Percentiles rank a stretch among this genome's conserved stretches.
Conservation (phyloP, 2,797 vertebrate species). For the Esox masquinongy region DNA sequence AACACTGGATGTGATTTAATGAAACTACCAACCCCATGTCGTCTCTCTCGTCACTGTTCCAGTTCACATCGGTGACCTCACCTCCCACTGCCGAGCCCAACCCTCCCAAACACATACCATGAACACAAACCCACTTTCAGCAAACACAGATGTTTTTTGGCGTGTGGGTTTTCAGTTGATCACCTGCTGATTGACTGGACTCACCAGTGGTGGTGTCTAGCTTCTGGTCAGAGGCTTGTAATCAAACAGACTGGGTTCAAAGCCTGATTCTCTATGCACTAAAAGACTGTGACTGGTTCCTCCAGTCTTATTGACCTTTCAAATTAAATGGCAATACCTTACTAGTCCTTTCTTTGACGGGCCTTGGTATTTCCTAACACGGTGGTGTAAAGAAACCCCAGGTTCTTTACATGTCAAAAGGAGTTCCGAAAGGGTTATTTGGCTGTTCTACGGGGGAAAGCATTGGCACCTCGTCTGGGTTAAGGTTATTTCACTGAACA, state of each 20-base stretch:
- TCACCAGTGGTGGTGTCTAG: not conserved
- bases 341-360: too few relatives aligned
- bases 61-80: constrained; percentile 18
- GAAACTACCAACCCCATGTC: constrained; percentile 3
- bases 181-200: not conserved
- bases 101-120: constrained; percentile 24
- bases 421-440: too few relatives aligned
- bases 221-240: not conserved
- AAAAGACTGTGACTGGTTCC: not conserved
- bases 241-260: not conserved
- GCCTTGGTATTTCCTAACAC: too few relatives aligned
- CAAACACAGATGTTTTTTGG: constrained; percentile 48
- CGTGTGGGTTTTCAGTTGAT: constrained; percentile 29
- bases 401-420: too few relatives aligned
- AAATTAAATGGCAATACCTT: too few relatives aligned
- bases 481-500: too few relatives aligned
- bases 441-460: too few relatives aligned
- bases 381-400: too few relatives aligned
- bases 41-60: constrained; percentile 38
- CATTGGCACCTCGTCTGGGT: too few relatives aligned
- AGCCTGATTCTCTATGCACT: not conserved
- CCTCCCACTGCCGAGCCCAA: constrained; percentile 31
- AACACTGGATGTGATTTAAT: not conserved
- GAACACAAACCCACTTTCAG: not conserved
- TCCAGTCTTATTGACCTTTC: too few relatives aligned